These are phyloP conservation scores for Aramus guarauna DNA, from an alignment of 2,113 vertebrate genomes.

Conservation along the genomic window DNA sequence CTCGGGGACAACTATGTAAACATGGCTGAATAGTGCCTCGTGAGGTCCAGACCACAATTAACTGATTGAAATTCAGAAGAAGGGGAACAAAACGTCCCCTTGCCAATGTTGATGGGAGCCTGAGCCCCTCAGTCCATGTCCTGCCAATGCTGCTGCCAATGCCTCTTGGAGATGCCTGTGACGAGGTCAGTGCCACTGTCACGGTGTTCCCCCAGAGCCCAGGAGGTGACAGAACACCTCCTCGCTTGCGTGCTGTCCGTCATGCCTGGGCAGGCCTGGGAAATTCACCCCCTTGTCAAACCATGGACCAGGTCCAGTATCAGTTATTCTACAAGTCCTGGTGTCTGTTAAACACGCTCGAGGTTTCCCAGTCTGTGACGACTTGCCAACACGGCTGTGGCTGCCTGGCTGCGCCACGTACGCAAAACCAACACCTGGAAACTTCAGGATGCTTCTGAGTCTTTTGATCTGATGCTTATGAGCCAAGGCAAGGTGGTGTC, in stretches of 20 bases:
- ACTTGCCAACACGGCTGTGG: fast-evolving
- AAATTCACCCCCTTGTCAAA: background rate
- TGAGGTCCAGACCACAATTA: background rate
- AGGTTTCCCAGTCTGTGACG: fast-evolving
- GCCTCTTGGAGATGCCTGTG: background rate
- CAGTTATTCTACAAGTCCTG: background rate
- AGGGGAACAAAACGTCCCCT: background rate
- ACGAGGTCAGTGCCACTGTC: background rate
- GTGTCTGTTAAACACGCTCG: background rate
- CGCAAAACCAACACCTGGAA: background rate
- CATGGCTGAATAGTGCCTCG: background rate
- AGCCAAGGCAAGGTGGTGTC: background rate
- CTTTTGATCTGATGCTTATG: background rate
- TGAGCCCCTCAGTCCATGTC: background rate
- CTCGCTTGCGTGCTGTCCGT: fast-evolving
- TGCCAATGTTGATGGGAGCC: background rate
- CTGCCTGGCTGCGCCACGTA: background rate
- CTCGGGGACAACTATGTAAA: background rate
- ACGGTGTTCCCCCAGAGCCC: fast-evolving
- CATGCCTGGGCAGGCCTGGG: background rate
- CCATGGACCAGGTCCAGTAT: fast-evolving
- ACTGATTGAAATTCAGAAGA: fast-evolving
- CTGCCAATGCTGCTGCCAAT: background rate
- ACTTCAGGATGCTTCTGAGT: background rate
- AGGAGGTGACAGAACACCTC: background rate